Percentiles rank a stretch among this genome's conserved stretches.
These are phyloP conservation scores for Eurosta solidaginis DNA, from an alignment of 1,140 invertebrate species.

Conservation along the genomic window DNA sequence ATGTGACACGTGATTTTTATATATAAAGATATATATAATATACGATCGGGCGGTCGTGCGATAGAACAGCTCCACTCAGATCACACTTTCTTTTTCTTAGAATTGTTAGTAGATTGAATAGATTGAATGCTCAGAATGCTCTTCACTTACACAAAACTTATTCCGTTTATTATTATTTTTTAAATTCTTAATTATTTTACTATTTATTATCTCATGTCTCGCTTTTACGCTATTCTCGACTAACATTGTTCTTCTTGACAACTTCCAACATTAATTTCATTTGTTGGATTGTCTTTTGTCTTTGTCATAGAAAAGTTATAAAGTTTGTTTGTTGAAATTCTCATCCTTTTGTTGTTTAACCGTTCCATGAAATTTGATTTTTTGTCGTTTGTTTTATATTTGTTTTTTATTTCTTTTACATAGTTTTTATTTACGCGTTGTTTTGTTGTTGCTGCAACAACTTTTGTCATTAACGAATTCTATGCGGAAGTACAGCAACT, in stretches of 20 bases:
- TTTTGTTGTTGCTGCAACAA: neutral
- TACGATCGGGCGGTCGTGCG: no score
- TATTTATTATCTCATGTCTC: neutral
- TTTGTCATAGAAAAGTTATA: neutral
- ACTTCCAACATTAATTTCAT: conserved; percentile 14
- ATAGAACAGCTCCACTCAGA: no score
- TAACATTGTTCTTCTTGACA: neutral
- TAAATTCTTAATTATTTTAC: neutral
- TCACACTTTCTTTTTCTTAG: no score
- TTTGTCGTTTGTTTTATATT: neutral
- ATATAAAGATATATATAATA: no score
- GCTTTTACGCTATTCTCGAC: neutral
- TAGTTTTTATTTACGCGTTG: neutral
- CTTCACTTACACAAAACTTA: no score
- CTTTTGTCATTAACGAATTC: conserved; percentile 18
- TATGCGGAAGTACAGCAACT: neutral
- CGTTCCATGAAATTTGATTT: neutral
- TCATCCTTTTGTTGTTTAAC: neutral
- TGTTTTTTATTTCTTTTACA: neutral
- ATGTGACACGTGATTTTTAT: no score
- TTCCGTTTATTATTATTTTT: neutral
- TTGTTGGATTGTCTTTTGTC: neutral
- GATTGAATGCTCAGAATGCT: no score
- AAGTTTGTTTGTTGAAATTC: conserved; percentile 18
- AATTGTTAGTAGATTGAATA: no score